These are phyloP conservation scores for Plectropomus leopardus DNA, from an alignment of 2,113 vertebrate genomes.

Conservation along the genomic window DNA sequence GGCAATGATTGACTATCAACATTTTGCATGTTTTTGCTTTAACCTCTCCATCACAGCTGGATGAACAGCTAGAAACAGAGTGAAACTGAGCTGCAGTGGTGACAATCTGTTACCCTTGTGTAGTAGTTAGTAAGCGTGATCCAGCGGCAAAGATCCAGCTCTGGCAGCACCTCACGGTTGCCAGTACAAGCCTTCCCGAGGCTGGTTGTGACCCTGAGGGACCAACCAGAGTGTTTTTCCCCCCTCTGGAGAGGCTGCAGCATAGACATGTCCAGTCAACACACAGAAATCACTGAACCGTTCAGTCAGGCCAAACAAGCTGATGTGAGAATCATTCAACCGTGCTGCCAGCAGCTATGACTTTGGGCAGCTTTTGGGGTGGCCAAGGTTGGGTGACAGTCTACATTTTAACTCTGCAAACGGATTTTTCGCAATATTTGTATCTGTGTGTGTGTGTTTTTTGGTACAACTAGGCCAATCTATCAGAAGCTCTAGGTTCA, in stretches of 20 bases:
- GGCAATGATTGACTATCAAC: neutral
- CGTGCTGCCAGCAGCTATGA: constrained; percentile 9
- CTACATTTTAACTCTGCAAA: constrained; percentile 31
- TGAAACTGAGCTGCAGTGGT: neutral
- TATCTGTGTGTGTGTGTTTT: neutral
- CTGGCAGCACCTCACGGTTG: constrained; percentile 2
- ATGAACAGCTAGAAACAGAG: neutral
- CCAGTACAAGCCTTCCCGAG: constrained; percentile 33
- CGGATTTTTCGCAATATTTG: neutral
- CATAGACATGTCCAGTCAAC: constrained; percentile 49
- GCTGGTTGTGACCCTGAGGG: constrained; percentile 47
- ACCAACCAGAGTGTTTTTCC: constrained; percentile 12
- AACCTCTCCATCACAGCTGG: neutral
- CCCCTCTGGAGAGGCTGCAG: constrained; percentile 11
- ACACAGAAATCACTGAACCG: constrained; percentile 36
- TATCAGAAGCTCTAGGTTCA: neutral
- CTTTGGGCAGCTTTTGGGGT: constrained; percentile 34
- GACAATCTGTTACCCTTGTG: neutral
- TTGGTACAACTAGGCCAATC: neutral
- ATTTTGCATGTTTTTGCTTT: neutral
- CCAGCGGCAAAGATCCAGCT: constrained; percentile 14
- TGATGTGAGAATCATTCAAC: constrained; percentile 50
- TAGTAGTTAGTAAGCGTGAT: neutral
- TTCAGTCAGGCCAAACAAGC: constrained; percentile 58
- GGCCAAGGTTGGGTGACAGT: constrained; percentile 42